phyloP scores from a whole-genome alignment of 2,113 vertebrate species.

The Notothenia coriiceps region DNA sequence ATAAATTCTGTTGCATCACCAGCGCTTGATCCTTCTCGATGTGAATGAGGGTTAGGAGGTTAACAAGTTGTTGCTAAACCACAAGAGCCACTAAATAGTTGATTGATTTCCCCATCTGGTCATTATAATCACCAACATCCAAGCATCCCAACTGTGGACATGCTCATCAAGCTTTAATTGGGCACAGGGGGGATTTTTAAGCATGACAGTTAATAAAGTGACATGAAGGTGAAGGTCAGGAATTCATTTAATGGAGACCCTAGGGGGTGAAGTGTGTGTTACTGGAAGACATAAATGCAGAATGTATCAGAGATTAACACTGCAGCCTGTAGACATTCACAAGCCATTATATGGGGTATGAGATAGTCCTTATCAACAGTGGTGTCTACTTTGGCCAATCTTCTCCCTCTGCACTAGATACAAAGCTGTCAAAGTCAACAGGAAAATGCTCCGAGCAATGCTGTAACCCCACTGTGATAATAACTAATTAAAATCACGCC shows the following conservation, averaged over 20 bases:
- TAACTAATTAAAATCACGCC: constrained; percentile 52
- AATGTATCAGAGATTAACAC: constrained; percentile 26
- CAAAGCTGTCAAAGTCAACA: constrained; percentile 49
- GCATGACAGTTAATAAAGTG: not conserved
- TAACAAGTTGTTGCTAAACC: constrained; percentile 37
- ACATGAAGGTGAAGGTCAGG: constrained; percentile 17
- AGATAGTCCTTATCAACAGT: constrained; percentile 12
- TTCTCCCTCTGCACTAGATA: constrained; percentile 34
- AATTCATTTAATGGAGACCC: constrained; percentile 6
- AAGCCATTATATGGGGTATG: not conserved
- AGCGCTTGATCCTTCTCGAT: constrained; percentile 4
- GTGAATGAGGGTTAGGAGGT: constrained; percentile 27
- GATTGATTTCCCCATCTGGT: not conserved
- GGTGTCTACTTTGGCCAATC: constrained; percentile 19
- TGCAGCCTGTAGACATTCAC: constrained; percentile 4
- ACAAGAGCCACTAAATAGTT: not conserved
- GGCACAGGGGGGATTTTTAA: not conserved
- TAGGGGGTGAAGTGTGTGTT: not conserved
- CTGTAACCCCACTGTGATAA: constrained; percentile 40
- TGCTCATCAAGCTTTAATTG: constrained; percentile 29
- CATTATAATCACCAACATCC: not conserved
- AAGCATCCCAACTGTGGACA: not conserved
- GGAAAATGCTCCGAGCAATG: constrained; percentile 44
- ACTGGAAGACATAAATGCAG: constrained; percentile 8
- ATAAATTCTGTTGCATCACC: constrained; percentile 38